Percentiles rank a stretch among this genome's conserved stretches.
These are phyloP conservation scores for Lanius ludovicianus DNA, from an alignment of 2,113 vertebrate genomes.

Conservation along the genomic window DNA sequence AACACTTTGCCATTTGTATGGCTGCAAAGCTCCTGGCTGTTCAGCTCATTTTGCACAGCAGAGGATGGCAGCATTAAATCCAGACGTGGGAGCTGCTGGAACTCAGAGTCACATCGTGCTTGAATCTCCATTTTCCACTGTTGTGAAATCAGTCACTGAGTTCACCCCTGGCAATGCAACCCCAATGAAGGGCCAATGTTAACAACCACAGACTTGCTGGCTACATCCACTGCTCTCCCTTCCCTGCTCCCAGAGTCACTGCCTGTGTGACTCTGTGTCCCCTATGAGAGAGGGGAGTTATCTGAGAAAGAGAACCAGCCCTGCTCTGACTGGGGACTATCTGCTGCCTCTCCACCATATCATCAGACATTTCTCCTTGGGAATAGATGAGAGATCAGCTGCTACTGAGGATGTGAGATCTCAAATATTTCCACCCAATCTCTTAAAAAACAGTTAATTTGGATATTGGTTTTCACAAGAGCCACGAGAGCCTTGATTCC, in stretches of 20 bases:
- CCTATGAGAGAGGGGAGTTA: neutral
- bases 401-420: neutral
- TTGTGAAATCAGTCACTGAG: neutral
- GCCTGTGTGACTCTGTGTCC: too few relatives aligned
- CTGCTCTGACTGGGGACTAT: too few relatives aligned
- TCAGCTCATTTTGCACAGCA: neutral
- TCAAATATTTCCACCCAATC: neutral
- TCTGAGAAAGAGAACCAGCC: neutral
- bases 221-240: neutral
- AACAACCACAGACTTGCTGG: neutral
- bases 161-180: neutral
- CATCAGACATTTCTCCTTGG: neutral
- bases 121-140: neutral
- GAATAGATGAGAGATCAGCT: neutral
- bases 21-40: neutral
- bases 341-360: neutral
- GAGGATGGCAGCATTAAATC: neutral
- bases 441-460: neutral
- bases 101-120: neutral
- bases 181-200: neutral
- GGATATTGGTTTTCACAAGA: neutral
- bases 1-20: neutral
- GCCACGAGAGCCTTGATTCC: neutral
- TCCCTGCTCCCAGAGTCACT: neutral
- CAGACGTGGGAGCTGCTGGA: neutral